phyloP scores from a whole-genome alignment of 2,113 vertebrate genomes.

The Sminthopsis crassicaudata region DNA sequence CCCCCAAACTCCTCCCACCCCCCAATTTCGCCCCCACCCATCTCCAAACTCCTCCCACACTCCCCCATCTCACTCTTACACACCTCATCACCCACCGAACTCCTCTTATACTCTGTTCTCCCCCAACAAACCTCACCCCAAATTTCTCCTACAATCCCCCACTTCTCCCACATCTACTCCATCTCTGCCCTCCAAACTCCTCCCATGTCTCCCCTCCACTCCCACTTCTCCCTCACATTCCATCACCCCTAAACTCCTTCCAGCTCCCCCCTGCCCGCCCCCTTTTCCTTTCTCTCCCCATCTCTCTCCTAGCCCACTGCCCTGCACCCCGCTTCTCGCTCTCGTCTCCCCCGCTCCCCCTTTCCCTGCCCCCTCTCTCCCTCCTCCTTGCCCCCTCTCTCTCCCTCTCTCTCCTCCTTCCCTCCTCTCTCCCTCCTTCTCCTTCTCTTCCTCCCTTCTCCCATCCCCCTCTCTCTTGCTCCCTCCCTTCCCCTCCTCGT shows the following conservation, averaged over 20 bases:
- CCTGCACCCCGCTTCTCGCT: constrained; percentile 33
- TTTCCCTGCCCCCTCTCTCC: constrained; percentile 3
- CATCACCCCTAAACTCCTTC: constrained; percentile 57
- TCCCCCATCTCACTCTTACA: not conserved
- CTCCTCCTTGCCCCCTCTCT: constrained; percentile 53
- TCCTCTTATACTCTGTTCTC: not conserved
- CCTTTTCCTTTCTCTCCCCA: constrained; percentile 49
- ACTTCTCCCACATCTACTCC: constrained; percentile 11
- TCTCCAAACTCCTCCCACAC: constrained; percentile 21
- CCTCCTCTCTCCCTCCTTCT: constrained; percentile 59
- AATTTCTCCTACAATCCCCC: not conserved
- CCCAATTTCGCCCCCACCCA: constrained; percentile 5
- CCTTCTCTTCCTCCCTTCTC: constrained; percentile 71
- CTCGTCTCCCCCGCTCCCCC: constrained; percentile 53
- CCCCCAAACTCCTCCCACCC: not conserved
- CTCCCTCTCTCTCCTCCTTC: constrained; percentile 50
- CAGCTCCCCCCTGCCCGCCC: not conserved
- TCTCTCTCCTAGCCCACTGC: constrained; percentile 34
- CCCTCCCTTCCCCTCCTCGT: constrained; percentile 68
- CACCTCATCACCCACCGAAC: not conserved
- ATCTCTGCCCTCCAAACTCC: constrained; percentile 6
- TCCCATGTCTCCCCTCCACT: constrained; percentile 13
- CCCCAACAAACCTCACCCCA: constrained; percentile 14
- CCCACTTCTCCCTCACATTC: constrained; percentile 21
- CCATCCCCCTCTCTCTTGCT: constrained; percentile 69